phyloP scores from a whole-genome alignment of 2,113 vertebrate species.

The Herpailurus yagouaroundi region DNA sequence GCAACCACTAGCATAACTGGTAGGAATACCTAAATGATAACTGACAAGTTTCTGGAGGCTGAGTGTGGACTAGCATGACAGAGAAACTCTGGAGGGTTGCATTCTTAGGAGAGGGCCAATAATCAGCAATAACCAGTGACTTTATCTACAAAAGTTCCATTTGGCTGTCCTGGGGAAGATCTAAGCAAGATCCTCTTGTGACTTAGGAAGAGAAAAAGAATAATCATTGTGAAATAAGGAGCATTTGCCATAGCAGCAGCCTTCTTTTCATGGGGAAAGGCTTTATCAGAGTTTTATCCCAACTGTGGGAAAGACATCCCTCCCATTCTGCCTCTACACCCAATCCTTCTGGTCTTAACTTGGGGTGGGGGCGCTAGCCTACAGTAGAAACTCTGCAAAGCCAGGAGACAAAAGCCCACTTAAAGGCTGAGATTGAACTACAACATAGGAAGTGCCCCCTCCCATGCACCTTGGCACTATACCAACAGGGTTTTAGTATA shows the following conservation, averaged over 20 bases:
- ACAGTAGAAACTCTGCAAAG: background rate
- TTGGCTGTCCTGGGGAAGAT: background rate
- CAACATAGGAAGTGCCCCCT: background rate
- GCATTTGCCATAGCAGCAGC: background rate
- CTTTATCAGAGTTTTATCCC: background rate
- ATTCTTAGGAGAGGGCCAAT: background rate
- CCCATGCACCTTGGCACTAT: background rate
- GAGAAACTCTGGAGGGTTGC: background rate
- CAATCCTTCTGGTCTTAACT: background rate
- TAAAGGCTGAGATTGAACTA: background rate
- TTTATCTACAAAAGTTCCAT: background rate
- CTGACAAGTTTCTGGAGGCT: background rate
- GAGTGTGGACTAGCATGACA: background rate
- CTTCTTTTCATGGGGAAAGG: background rate
- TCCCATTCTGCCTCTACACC: background rate
- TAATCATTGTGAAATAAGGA: background rate
- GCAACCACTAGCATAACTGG: background rate
- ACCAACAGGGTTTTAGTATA: background rate
- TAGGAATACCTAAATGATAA: background rate
- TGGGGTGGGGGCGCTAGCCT: too few species aligned
- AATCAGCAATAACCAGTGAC: background rate
- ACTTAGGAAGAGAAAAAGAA: background rate
- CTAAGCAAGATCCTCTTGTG: background rate
- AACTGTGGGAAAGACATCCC: background rate
- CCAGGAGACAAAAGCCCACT: background rate